Evolutionary conservation across 2,888 invertebrate genomes (phyloP).

Genomic region (Agrochola litura): DNA sequence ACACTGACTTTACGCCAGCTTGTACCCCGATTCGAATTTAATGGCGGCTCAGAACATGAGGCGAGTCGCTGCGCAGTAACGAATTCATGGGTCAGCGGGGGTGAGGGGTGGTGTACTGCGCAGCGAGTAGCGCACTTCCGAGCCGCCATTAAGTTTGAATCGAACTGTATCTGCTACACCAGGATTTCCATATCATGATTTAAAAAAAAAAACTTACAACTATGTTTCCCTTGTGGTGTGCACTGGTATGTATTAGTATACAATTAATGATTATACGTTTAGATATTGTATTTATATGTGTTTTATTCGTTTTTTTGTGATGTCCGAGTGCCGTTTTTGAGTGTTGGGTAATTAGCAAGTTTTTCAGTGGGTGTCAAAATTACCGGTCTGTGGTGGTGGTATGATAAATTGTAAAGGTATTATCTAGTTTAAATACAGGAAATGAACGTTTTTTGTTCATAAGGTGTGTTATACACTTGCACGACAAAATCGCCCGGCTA

Average conservation of each 20-base stretch:
- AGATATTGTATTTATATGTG: conserved; percentile 29
- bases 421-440: neutral
- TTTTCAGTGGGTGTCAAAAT: conserved; percentile 6
- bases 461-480: neutral
- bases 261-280: conserved; percentile 41
- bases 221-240: conserved; percentile 20
- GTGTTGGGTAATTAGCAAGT: conserved; percentile 30
- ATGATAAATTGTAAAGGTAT: neutral
- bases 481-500: neutral
- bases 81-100: too few relatives aligned
- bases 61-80: too few relatives aligned
- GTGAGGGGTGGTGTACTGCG: too few relatives aligned
- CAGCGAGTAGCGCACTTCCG: too few relatives aligned
- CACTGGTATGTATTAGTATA: conserved; percentile 22
- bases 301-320: conserved; percentile 50
- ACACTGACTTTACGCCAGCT: neutral
- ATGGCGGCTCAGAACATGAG: too few relatives aligned
- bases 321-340: conserved; percentile 45
- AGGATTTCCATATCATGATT: neutral
- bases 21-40: neutral
- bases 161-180: neutral
- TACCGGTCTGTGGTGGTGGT: neutral
- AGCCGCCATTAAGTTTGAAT: too few relatives aligned
- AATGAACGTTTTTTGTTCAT: neutral
- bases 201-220: neutral